Evolutionary conservation across 2,113 vertebrate genomes (phyloP).

Genomic region (Lophura nycthemera): DNA sequence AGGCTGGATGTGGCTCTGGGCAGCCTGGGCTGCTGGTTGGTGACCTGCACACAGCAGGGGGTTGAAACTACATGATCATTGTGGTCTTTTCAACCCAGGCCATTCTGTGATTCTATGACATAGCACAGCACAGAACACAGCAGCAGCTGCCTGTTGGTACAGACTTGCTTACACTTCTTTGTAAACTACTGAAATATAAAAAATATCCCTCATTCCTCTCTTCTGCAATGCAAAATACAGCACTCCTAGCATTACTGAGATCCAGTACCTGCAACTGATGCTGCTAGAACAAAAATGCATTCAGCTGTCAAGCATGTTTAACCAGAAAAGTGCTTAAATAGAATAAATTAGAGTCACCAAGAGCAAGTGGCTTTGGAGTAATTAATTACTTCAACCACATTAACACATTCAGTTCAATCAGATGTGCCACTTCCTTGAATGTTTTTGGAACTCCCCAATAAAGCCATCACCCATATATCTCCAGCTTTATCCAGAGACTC

Average conservation of each 20-base stretch:
- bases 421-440: background rate
- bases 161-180: slow-evolving; percentile 28
- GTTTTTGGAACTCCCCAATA: background rate
- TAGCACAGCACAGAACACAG: background rate
- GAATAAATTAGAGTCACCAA: background rate
- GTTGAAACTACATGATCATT: no score
- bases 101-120: no score
- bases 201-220: background rate
- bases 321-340: background rate
- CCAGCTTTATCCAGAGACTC: background rate
- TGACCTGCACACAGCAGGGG: no score
- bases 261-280: background rate
- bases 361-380: background rate
- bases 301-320: background rate
- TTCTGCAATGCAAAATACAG: background rate
- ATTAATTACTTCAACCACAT: background rate
- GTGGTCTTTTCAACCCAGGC: no score
- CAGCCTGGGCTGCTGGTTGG: no score
- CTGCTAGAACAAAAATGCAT: background rate
- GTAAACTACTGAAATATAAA: background rate
- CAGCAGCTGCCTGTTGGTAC: background rate
- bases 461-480: background rate
- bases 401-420: background rate
- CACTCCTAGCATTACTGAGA: background rate
- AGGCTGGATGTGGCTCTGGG: no score